Percentiles rank a stretch among this genome's conserved stretches.
Evolutionary conservation across 2,888 invertebrate species (phyloP).

Genomic region (Leucophenga montana): DNA sequence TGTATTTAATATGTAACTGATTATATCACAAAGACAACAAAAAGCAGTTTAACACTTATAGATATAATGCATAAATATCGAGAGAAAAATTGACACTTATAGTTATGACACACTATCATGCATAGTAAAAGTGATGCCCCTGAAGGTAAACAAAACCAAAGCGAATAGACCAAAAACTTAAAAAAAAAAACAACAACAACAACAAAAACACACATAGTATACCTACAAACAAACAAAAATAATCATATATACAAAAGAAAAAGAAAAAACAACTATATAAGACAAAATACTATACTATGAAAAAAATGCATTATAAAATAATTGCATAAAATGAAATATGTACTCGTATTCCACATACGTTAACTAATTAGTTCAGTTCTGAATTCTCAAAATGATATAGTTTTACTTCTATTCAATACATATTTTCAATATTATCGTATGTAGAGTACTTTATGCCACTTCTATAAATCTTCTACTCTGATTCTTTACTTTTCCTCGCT

Average conservation of each 20-base stretch:
- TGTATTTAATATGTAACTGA: conserved; percentile 19
- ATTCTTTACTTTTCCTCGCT: neutral
- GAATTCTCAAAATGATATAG: neutral
- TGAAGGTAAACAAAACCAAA: conserved; percentile 47
- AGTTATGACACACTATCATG: conserved; percentile 1
- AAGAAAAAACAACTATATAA: conserved; percentile 23
- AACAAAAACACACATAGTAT: conserved; percentile 21
- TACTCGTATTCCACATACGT: too few relatives aligned
- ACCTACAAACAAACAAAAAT: conserved; percentile 24
- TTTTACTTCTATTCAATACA: too few relatives aligned
- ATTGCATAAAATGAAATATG: too few relatives aligned
- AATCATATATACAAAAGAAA: conserved; percentile 22
- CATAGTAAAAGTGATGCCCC: conserved; percentile 29
- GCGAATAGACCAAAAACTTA: conserved; percentile 46
- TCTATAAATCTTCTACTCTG: neutral
- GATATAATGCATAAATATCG: conserved; percentile 29
- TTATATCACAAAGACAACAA: conserved; percentile 15
- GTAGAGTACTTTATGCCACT: too few relatives aligned
- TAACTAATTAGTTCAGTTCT: neutral
- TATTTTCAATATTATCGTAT: too few relatives aligned
- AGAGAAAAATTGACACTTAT: neutral
- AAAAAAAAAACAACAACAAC: conserved; percentile 14
- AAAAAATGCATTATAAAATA: neutral
- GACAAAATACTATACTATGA: conserved; percentile 18
- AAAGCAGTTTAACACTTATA: conserved; percentile 20